Evolutionary conservation across 2,113 vertebrate species (phyloP), one percentile per base, ranked within the genome.

Genomic region (Eulacestoma nigropectus): DNA sequence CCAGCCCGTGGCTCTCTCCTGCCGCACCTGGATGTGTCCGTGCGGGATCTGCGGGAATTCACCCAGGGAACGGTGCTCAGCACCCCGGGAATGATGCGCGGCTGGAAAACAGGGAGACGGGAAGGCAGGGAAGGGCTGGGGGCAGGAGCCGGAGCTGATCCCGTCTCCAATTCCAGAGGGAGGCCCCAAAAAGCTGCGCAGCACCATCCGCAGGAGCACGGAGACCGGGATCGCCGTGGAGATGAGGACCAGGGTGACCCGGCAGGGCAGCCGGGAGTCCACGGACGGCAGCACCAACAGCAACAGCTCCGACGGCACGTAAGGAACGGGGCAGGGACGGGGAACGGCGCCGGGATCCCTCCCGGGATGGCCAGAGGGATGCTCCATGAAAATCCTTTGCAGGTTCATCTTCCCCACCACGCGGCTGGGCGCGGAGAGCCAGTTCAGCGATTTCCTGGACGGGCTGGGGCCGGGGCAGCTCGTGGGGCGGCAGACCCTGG

Each of bases 231-330:
- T 99, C 22, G 99, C 99, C 0, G 99, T 99, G 97, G 99, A 99
- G 98, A 99, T 99, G 99, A 98, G 99, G 93, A 99, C 98, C 96
- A 97, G 99, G 7, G 98, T 99, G 41, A 99, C 99, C 3, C 98
- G 99, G 90, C 99, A 99, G 91, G 98, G 99, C 95, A 99, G 99
- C 97, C 98, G 99, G 46, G 99, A 99, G 53, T 99, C 99, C 39
- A 99, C 99, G 0, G 99, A 99, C 3, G 99, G 99, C 92, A 99
- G 99, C 98, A 99, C 99, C 96, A 99, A 99, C 98, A 99, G 99
- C 94, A 99, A 99, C 97, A 99, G 99, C 98, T 99, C 99, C 0
- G 99, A 99, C 3, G 99, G 99, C 98, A 99, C 98, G 99, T 99
- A 97, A 98, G 99, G 98, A 39, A 1, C 16, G 2, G 6, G 37